phyloP scores from a whole-genome alignment of 2,888 invertebrate genomes.

The Rotaria macrura region DNA sequence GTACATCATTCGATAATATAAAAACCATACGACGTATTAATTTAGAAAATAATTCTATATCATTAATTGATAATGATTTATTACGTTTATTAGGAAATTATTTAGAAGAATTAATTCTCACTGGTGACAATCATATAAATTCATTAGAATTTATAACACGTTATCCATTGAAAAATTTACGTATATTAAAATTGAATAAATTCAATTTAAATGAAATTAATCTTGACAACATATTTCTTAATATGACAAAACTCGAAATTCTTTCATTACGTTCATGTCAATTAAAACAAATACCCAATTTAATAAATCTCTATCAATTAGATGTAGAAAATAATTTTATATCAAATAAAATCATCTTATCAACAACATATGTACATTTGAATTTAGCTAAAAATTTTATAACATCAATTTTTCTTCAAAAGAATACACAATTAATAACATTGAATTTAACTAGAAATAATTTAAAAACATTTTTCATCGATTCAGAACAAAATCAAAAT shows the following conservation, averaged over 20 bases:
- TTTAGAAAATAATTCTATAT: constrained; percentile 7
- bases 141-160: constrained; percentile 10
- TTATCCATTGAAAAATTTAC: constrained; percentile 12
- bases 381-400: neutral
- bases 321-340: neutral
- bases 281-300: neutral
- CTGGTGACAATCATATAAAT: neutral
- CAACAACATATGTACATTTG: neutral
- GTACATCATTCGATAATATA: neutral
- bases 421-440: neutral
- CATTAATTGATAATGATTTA: constrained; percentile 13
- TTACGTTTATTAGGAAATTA: constrained; percentile 21
- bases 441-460: neutral
- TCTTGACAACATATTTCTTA: neutral
- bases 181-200: neutral
- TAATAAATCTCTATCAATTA: neutral
- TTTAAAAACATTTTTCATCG: too few relatives aligned
- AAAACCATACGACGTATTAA: neutral
- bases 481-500: too few relatives aligned
- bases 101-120: neutral
- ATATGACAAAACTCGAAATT: constrained; percentile 1
- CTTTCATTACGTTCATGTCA: neutral
- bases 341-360: neutral
- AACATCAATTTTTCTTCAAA: neutral
- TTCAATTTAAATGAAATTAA: neutral